Evolutionary conservation across 1,140 invertebrate species (phyloP).

Genomic region (Camponotus vicinus): DNA sequence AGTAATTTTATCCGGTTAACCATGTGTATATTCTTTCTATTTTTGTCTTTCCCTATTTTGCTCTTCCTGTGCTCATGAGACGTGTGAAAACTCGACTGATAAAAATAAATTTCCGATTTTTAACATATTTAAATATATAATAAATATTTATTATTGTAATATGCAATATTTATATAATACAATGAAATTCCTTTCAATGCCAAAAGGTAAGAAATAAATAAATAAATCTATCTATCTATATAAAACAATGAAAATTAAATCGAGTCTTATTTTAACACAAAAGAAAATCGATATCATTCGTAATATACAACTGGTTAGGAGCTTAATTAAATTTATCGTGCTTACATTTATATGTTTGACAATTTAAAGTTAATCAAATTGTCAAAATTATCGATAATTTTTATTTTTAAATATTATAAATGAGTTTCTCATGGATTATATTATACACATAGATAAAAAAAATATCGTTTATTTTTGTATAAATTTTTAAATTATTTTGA

Average conservation of each 20-base stretch:
- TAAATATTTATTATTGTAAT: neutral
- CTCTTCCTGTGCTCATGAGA: neutral
- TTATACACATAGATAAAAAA: neutral
- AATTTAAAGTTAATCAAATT: neutral
- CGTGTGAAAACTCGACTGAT: neutral
- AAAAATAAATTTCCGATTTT: neutral
- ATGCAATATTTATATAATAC: neutral
- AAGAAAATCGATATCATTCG: neutral
- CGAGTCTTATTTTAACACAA: neutral
- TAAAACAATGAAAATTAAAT: neutral
- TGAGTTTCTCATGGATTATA: neutral
- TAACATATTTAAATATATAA: neutral
- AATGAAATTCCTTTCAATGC: no score
- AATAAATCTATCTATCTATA: no score
- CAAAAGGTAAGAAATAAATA: no score
- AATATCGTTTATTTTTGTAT: neutral
- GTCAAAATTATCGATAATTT: neutral
- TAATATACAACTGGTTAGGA: no score
- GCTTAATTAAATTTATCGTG: no score
- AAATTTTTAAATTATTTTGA: neutral
- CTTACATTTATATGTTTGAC: neutral
- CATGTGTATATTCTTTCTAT: neutral
- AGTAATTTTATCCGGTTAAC: conserved; percentile 12
- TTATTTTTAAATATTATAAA: neutral
- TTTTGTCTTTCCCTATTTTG: neutral